Base-by-base conservation (phyloP, 2,113 vertebrate species). In the Girardinichthys multiradiatus region DNA sequence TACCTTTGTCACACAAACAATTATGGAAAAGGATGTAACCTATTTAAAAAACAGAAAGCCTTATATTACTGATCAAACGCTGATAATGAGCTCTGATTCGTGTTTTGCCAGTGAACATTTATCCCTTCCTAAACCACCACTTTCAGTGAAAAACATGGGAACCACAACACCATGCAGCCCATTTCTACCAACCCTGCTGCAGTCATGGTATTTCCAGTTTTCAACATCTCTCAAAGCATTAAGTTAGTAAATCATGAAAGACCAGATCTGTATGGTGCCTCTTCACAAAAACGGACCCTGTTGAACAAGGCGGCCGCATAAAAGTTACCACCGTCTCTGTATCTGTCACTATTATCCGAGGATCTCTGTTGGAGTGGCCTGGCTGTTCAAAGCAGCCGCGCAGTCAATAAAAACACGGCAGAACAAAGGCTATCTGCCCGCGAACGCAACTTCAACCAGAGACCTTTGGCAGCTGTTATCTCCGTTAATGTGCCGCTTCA, bases 381-480 rank as follows among this genome's bases (percentile, higher is more conserved):
- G 74, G 4, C 14, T 29, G 71, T 37, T 39, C 9, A 45, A 62
- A 84, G 63, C 76, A 66, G 76, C 57, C 42, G 15, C 31, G 27
- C 35, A 14, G 70, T 83, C 87, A 33, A 85, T 81, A 71, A 70
- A 64, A 70, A 62, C 60, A 48, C 57, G 45, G 24, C 70, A 0
- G 73, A 84, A 89, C 83, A 90, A 86, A 90, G 87, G 39, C 76
- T n/a, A 2, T 0, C 19, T 68, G 70, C 69, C 48, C 19, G 48
- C 19, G 30, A 63, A 39, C 19, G 63, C 63, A 72, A 79, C 63
- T 80, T 76, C 73, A 76, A 28, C n/a, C 27, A 29, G 26, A 48
- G 45, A 17, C 21, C 61, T 62, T 19, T n/a, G 13, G 29, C 26
- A 0, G 61, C 30, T 31, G 9, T 54, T 62, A 14, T 2, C 21